Base-by-base conservation (phyloP, 1,140 invertebrate species). In the Ephestia elutella region DNA sequence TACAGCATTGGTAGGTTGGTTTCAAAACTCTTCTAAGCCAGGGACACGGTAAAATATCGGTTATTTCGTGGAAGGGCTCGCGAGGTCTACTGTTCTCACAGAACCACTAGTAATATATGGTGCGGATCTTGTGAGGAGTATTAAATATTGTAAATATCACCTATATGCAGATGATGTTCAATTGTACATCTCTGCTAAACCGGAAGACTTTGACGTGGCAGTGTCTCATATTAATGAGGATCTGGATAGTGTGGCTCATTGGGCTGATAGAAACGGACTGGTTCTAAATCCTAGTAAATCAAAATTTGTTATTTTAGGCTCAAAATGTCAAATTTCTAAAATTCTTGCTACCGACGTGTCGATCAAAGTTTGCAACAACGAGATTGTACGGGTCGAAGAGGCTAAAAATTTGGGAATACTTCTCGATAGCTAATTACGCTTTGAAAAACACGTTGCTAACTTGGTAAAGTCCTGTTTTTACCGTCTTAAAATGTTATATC, bases 81-180 rank as follows among this genome's bases (percentile, higher is more conserved):
- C n/a, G n/a, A n/a, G n/a, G n/a, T n/a, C n/a, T n/a, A n/a, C n/a
- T n/a, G n/a, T n/a, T n/a, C n/a, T n/a, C n/a, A n/a, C n/a, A n/a
- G n/a, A n/a, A n/a, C n/a, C n/a, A n/a, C n/a, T n/a, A n/a, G n/a
- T n/a, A n/a, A n/a, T 50, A 5, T 50, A 50, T 50, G 20, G 17
- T 8, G 20, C 49, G 9, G 49, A 50, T 50, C 18, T 50, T 19
- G 20, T 15, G 5, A 10, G 20, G 9, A 20, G 3, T 7, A 50
- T 50, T 20, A 9, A 20, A 20, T 15, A 50, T 20, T 50, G 15
- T 13, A 50, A 50, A 10, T 50, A 50, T 20, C 49, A 50, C 15
- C n/a, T n/a, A n/a, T n/a, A n/a, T n/a, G 49, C 49, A 7, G 49
- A 50, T 18, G 49, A 50, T 20, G 17, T 50, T 50, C 49, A 50